Conservation (phyloP, 2,888 invertebrate genomes). For the Priocnemis perturbator region DNA sequence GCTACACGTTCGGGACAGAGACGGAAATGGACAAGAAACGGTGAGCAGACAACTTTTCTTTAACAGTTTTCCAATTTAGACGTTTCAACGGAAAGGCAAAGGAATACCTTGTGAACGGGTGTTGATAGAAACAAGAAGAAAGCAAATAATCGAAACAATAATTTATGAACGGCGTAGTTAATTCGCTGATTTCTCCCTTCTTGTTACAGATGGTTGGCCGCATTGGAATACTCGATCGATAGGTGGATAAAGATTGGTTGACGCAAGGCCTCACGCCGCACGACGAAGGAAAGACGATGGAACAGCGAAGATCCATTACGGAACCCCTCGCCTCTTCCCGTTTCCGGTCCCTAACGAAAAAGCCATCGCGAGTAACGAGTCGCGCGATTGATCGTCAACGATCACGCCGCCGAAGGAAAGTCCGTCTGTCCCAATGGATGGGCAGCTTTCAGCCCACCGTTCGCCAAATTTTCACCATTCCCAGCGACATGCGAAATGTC, state of each 20-base stretch:
- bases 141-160: too few relatives aligned
- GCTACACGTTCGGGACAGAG: slow-evolving; percentile 94
- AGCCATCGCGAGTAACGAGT: slow-evolving; percentile 38
- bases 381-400: slow-evolving; percentile 34
- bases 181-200: not conserved
- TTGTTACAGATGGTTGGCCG: slow-evolving; percentile 90
- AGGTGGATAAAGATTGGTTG: slow-evolving; percentile 91
- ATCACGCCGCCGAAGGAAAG: not conserved
- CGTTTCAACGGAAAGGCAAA: too few relatives aligned
- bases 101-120: too few relatives aligned
- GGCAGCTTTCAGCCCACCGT: too few relatives aligned
- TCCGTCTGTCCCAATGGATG: too few relatives aligned
- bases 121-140: too few relatives aligned
- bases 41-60: slow-evolving; percentile 77
- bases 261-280: slow-evolving; percentile 59
- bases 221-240: slow-evolving; percentile 95
- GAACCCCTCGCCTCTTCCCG: slow-evolving; percentile 51
- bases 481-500: not conserved
- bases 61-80: too few relatives aligned
- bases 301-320: slow-evolving; percentile 50
- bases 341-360: slow-evolving; percentile 57
- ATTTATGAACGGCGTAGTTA: not conserved
- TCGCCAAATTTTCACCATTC: not conserved
- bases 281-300: slow-evolving; percentile 53
- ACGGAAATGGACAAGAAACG: slow-evolving; percentile 96